phyloP scores from a whole-genome alignment of 2,888 invertebrate species.

The Ischnura elegans region DNA sequence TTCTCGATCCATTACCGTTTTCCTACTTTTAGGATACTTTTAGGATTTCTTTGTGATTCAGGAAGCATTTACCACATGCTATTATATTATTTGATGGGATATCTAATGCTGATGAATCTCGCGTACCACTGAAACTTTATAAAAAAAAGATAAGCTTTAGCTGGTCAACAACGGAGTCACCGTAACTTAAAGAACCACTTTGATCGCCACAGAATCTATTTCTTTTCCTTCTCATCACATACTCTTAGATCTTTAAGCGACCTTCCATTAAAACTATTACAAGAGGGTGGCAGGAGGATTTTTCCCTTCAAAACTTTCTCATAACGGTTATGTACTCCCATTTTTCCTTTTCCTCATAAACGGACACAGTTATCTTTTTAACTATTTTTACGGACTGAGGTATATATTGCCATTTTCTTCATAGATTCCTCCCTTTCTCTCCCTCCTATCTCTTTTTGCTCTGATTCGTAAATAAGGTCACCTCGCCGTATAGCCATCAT shows the following conservation, averaged over 20 bases:
- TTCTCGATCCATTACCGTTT: no score
- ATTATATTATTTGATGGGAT: neutral
- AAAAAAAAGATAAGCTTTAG: neutral
- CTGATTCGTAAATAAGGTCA: slow-evolving; percentile 53
- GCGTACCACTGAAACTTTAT: neutral
- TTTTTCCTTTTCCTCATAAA: neutral
- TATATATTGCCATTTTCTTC: neutral
- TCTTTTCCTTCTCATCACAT: neutral
- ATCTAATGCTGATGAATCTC: neutral
- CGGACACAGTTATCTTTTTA: neutral
- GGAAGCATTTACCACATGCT: neutral
- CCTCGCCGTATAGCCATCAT: neutral
- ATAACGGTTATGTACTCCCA: neutral
- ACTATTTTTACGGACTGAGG: neutral
- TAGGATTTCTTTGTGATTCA: neutral
- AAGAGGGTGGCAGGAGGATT: neutral
- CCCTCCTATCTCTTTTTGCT: neutral
- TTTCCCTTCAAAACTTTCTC: neutral
- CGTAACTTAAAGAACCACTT: neutral
- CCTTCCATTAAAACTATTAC: neutral
- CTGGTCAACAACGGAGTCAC: neutral
- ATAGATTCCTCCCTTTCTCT: neutral
- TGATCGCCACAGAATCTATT: neutral
- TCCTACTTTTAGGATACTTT: no score
- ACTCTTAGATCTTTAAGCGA: slow-evolving; percentile 4